These are phyloP conservation scores for Ypsolopha scabrella DNA, from an alignment of 2,888 invertebrate genomes.

Conservation along the genomic window DNA sequence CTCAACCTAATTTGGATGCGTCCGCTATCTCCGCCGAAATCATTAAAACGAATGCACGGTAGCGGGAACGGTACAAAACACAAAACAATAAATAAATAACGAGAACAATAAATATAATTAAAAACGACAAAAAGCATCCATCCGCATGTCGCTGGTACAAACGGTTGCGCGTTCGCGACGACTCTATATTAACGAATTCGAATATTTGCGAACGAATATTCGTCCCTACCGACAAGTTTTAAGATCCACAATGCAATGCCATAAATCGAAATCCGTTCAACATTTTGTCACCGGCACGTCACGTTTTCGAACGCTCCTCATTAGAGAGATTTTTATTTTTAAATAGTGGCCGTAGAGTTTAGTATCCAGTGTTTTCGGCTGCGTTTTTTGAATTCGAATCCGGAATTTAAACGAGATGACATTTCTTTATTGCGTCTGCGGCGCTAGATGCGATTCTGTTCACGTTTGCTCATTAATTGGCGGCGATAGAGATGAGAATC, in stretches of 20 bases:
- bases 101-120: constrained; percentile 68
- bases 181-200: constrained; percentile 49
- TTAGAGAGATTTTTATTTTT: constrained; percentile 51
- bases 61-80: constrained; percentile 51
- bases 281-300: constrained; percentile 59
- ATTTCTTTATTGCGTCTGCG: constrained; percentile 41
- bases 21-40: constrained; percentile 48
- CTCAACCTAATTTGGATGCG: constrained; percentile 59
- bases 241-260: constrained; percentile 25
- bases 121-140: constrained; percentile 64
- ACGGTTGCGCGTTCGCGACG: constrained; percentile 50
- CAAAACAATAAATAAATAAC: constrained; percentile 65
- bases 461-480: constrained; percentile 34
- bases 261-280: constrained; percentile 31
- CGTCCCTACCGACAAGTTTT: constrained; percentile 19
- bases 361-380: constrained; percentile 25
- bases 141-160: constrained; percentile 56
- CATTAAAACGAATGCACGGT: constrained; percentile 62
- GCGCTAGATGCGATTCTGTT: constrained; percentile 30
- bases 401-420: constrained; percentile 62
- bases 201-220: constrained; percentile 22
- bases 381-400: constrained; percentile 38
- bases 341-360: constrained; percentile 31
- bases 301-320: constrained; percentile 46
- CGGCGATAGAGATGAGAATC: constrained; percentile 38